These are phyloP conservation scores for Sarcophaga subvicina DNA, from an alignment of 2,888 invertebrate genomes.

Conservation along the genomic window DNA sequence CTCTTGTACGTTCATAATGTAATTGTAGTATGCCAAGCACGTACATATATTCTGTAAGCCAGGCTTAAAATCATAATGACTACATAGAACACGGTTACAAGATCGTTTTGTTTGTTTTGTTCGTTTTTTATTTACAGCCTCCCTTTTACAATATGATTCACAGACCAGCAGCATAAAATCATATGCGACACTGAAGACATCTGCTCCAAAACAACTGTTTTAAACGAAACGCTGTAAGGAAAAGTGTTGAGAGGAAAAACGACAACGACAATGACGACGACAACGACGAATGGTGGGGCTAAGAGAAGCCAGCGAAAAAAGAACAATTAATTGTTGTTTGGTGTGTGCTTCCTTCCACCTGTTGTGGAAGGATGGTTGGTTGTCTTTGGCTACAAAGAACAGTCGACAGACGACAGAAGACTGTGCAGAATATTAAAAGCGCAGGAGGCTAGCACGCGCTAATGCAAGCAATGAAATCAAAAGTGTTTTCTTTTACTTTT, in stretches of 20 bases:
- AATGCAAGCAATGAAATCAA: conserved; percentile 39
- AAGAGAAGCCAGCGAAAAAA: conserved; percentile 43
- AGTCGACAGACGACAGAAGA: neutral
- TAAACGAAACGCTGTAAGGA: neutral
- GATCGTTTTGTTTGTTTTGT: neutral
- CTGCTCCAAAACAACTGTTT: conserved; percentile 27
- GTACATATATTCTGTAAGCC: conserved; percentile 36
- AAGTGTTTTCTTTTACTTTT: conserved; percentile 34
- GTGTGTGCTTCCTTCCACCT: conserved; percentile 68
- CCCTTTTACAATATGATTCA: conserved; percentile 54
- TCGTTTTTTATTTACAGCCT: conserved; percentile 34
- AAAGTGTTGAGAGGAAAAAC: neutral
- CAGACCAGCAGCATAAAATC: conserved; percentile 26
- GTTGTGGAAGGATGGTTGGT: conserved; percentile 23
- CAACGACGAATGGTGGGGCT: neutral
- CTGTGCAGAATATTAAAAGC: conserved; percentile 51
- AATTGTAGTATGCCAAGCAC: conserved; percentile 13
- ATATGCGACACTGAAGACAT: conserved; percentile 23
- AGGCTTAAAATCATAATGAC: conserved; percentile 36
- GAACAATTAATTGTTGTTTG: conserved; percentile 56
- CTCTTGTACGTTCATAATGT: neutral
- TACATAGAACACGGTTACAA: conserved; percentile 35
- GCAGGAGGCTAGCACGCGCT: conserved; percentile 50
- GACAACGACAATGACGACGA: neutral
- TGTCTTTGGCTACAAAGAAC: neutral